A percentile compares a stretch with the other conserved stretches of the same genome.
Evolutionary conservation across 37 sponge, comb jelly and placozoan species (phyloP).

Genomic region (Agelas oroides): DNA sequence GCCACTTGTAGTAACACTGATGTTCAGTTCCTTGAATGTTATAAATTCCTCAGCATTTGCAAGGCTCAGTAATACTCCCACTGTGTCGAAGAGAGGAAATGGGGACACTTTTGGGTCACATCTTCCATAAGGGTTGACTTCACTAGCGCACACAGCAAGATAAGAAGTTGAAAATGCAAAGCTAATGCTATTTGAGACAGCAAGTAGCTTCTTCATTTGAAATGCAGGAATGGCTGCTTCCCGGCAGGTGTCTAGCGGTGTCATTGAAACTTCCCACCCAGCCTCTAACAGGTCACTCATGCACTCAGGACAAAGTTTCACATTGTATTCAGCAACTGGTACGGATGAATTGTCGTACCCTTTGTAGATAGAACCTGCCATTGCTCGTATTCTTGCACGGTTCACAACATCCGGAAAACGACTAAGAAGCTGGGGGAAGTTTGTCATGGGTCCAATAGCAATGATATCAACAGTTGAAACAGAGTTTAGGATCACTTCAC

Average conservation of each 20-base stretch:
- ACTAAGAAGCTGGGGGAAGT: constrained; percentile 62
- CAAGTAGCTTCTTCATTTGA: not conserved
- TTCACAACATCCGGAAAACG: constrained; percentile 57
- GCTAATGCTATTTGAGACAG: not conserved
- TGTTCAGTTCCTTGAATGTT: constrained; percentile 11
- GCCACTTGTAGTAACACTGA: constrained; percentile 10
- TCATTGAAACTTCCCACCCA: constrained; percentile 67
- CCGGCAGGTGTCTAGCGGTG: constrained; percentile 81
- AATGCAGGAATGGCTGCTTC: not conserved
- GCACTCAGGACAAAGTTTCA: constrained; percentile 65
- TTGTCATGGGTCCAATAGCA: constrained; percentile 77
- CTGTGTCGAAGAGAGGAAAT: constrained; percentile 18
- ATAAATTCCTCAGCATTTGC: constrained; percentile 3
- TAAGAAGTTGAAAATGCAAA: constrained; percentile 12
- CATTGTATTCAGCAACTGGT: constrained; percentile 76
- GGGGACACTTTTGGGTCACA: not conserved
- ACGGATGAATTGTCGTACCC: constrained; percentile 59
- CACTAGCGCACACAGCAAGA: constrained; percentile 39
- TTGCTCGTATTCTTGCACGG: constrained; percentile 51
- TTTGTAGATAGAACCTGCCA: too few relatives aligned
- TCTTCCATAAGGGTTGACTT: not conserved
- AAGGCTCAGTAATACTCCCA: constrained; percentile 14
- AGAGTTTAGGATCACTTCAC: constrained; percentile 37
- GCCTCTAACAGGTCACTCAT: constrained; percentile 45
- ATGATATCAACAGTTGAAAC: constrained; percentile 47